phyloP scores from a whole-genome alignment of 2,888 invertebrate genomes.

The Xylota segnis region DNA sequence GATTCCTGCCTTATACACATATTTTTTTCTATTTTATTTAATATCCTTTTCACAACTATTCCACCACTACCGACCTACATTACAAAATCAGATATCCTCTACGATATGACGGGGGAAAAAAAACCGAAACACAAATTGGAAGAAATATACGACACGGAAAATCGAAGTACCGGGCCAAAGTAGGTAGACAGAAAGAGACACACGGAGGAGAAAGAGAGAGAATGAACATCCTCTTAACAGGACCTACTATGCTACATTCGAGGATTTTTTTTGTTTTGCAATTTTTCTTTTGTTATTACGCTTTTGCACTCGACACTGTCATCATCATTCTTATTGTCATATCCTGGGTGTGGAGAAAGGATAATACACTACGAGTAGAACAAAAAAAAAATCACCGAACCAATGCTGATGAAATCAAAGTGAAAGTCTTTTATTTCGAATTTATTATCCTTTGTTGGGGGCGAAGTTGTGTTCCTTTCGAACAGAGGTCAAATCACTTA shows the following conservation, averaged over 20 bases:
- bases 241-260: constrained; percentile 70
- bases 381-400: constrained; percentile 12
- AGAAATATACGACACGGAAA: constrained; percentile 48
- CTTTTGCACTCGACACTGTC: constrained; percentile 32
- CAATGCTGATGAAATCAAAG: constrained; percentile 23
- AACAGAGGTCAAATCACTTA: constrained; percentile 69
- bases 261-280: constrained; percentile 19
- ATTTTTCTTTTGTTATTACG: constrained; percentile 23
- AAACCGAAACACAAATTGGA: constrained; percentile 37
- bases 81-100: constrained; percentile 72
- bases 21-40: constrained; percentile 7
- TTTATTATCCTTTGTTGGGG: constrained; percentile 26
- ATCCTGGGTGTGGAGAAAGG: constrained; percentile 10
- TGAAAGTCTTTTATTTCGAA: constrained; percentile 48
- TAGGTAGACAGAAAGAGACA: constrained; percentile 50
- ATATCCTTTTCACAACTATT: constrained; percentile 39
- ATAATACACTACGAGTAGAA: background rate
- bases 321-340: constrained; percentile 45
- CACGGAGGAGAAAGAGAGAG: constrained; percentile 4
- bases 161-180: constrained; percentile 65
- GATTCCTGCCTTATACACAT: constrained; percentile 16
- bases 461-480: constrained; percentile 7
- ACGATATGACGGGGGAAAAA: constrained; percentile 13
- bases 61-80: constrained; percentile 66
- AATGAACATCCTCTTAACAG: constrained; percentile 57